Base-by-base conservation (phyloP, 2,797 vertebrate species). In the Sebastes elongatus region DNA sequence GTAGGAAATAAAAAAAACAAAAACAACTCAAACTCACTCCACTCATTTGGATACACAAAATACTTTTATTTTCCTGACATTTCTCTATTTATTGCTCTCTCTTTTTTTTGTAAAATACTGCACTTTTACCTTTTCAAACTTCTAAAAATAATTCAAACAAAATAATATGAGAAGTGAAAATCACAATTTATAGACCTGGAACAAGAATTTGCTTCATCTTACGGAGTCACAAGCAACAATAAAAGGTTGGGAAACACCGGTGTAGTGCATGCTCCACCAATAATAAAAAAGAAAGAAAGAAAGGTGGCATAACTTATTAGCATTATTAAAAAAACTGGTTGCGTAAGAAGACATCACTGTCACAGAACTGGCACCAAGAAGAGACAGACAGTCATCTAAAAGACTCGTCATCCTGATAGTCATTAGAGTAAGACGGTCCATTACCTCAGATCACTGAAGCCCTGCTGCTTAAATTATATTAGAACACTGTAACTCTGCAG, bases 271-370 rank as follows among this genome's bases (percentile, higher is more conserved):
- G 7, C 55, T 77, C 55, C 32, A 66, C 42, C 62, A n/a, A 20
- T n/a, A 52, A 52, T n/a, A 52, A 46, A 63, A 32, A 11, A 80
- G 60, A 42, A 42, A 42, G 38, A 42, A 73, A 70, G 27, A 60
- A n/a, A 80, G 68, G 61, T 84, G 71, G 75, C 83, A 86, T 79
- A 27, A 78, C 85, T 83, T 90, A 87, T 86, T 88, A 82, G 59
- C 28, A 65, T 71, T 77, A 72, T 79, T 46, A 78, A 80, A 85
- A 85, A 84, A 35, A 35, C 33, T 5, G 9, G 49, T 56, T 71
- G 64, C 30, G 25, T 78, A 57, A 81, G 6, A 23, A 60, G 23
- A 78, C 68, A 6, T 64, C 14, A 35, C 9, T 53, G 22, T 49
- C 49, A 52, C 20, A 52, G 49, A 52, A 20, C 8, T 52, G 55